Evolutionary conservation across 2,113 vertebrate genomes (phyloP), one percentile per base, ranked within the genome.

Genomic region (Otis tarda): DNA sequence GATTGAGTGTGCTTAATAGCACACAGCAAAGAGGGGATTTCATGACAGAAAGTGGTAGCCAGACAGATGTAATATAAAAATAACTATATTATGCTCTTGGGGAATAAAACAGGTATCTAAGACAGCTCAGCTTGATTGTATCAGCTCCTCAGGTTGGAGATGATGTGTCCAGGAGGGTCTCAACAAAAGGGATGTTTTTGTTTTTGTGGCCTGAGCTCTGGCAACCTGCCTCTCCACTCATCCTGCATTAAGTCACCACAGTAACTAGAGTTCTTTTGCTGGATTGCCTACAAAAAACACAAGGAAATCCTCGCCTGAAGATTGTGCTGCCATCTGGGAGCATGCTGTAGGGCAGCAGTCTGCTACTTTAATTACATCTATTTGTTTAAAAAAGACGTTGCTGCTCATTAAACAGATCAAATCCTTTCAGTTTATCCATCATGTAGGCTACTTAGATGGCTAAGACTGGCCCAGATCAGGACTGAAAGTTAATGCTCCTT

Each of bases 391-490:
- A 89, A 74, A 56, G 27, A 25, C 1, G 1, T 31, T 35, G 53
- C 16, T 91, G 56, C 45, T 83, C 74, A 57, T 93, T 94, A 96
- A 84, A 89, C 39, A 94, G 64, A 87, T 16, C 25, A 93, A 95
- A 94, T 95, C 93, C 53, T 43, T 82, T 22, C 45, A 50, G 77
- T 93, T 96, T 89, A 94, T 95, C 91, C 81, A 50, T 37, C 19
- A 2, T 21, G 33, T 89, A 95, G 96, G 89, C 94, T 95, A 87
- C 94, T 97, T 97, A 95, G 6, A 4, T 20, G 35, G 57, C 67
- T 97, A 91, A 97, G 87, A 89, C 65, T 64, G 49, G 64, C 27
- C 80, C 87, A 95, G 93, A 94, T 84, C 35, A 79, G 68, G 69
- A 43, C 63, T 64, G 35, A 28, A 53, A 87, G 53, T 78, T 69